Percentiles rank a stretch among this genome's conserved stretches.
These are phyloP conservation scores for Diabrotica undecimpunctata DNA, from an alignment of 1,140 invertebrate species.

Conservation along the genomic window DNA sequence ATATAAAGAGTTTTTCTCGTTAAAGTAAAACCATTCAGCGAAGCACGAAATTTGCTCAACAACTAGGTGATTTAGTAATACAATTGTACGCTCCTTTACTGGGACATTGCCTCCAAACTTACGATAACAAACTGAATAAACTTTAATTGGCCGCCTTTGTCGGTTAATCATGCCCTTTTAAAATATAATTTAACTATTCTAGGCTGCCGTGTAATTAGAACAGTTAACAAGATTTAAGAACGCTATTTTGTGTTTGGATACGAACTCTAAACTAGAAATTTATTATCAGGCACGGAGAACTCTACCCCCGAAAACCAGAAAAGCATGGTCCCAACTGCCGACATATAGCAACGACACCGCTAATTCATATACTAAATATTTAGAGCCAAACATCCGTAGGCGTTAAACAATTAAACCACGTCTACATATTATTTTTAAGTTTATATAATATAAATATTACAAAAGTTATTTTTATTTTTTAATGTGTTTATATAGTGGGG, in stretches of 20 bases:
- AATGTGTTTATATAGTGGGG: too few relatives aligned
- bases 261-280: slow-evolving; percentile 30
- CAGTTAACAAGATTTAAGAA: slow-evolving; percentile 37
- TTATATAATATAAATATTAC: too few relatives aligned
- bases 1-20: neutral
- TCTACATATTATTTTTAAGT: too few relatives aligned
- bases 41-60: neutral
- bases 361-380: neutral
- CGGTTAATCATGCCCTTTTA: slow-evolving; percentile 35
- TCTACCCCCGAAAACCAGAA: slow-evolving; percentile 16
- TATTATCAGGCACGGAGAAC: slow-evolving; percentile 21
- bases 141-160: slow-evolving; percentile 39
- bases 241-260: slow-evolving; percentile 30
- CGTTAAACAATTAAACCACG: too few relatives aligned
- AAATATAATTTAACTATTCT: slow-evolving; percentile 37
- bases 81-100: slow-evolving; percentile 5
- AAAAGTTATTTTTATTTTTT: too few relatives aligned
- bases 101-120: slow-evolving; percentile 29
- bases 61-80: slow-evolving; percentile 4
- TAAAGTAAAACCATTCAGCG: neutral
- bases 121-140: slow-evolving; percentile 42
- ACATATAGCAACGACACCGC: slow-evolving; percentile 14
- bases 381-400: too few relatives aligned
- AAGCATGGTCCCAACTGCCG: slow-evolving; percentile 17
- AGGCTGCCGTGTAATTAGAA: slow-evolving; percentile 38